Conservation (phyloP, 2,888 invertebrate genomes). For the Sesia apiformis region DNA sequence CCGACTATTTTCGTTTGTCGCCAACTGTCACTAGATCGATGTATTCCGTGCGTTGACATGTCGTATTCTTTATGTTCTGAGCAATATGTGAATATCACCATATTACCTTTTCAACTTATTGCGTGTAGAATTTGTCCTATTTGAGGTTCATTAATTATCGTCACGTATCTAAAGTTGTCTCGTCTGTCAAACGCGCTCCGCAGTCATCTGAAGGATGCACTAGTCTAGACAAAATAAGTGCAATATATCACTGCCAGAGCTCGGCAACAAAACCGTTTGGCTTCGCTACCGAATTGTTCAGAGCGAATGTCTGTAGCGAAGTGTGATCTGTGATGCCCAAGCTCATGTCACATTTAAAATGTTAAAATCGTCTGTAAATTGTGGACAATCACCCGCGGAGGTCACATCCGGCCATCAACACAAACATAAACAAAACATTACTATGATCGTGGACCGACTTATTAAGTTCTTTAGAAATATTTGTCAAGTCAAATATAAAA, state of each 20-base stretch:
- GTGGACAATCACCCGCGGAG: neutral
- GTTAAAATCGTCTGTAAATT: neutral
- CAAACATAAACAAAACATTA: neutral
- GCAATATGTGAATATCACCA: constrained; percentile 26
- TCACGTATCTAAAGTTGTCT: constrained; percentile 16
- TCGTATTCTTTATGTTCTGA: constrained; percentile 31
- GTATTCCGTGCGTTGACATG: constrained; percentile 36
- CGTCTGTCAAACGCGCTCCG: constrained; percentile 27
- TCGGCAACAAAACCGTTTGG: constrained; percentile 34
- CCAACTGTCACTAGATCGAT: constrained; percentile 29
- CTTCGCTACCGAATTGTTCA: constrained; percentile 19
- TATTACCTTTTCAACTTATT: neutral
- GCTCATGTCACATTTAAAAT: neutral
- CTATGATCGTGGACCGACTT: too few species aligned
- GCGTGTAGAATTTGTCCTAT: neutral
- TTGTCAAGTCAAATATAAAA: too few species aligned
- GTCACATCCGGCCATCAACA: neutral
- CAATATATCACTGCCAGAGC: constrained; percentile 47
- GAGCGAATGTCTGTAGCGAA: neutral
- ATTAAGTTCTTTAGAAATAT: too few species aligned
- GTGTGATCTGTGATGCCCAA: neutral
- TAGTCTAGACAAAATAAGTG: constrained; percentile 34
- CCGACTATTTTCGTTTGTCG: constrained; percentile 60
- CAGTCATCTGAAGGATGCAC: constrained; percentile 32
- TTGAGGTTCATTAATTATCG: neutral